A percentile compares a stretch with the other conserved stretches of the same genome.
Conservation (phyloP, 2,888 invertebrate species). For the Pheosia gnoma region DNA sequence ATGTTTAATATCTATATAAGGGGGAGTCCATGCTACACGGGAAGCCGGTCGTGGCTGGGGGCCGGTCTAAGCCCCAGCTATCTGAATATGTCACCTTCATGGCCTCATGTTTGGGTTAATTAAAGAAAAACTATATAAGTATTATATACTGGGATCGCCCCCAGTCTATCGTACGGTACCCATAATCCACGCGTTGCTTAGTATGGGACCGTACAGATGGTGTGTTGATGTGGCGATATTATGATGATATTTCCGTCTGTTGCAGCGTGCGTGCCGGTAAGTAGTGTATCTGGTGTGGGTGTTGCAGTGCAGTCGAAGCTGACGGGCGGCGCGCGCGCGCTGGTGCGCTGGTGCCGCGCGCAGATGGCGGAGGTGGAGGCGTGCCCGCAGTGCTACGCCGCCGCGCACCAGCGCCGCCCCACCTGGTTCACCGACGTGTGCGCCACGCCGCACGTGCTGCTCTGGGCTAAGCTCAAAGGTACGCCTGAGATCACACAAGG, state of each 20-base stretch:
- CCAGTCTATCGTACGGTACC: too few species aligned
- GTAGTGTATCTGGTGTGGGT: constrained; percentile 24
- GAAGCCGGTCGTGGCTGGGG: constrained; percentile 60
- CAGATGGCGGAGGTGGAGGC: constrained; percentile 97
- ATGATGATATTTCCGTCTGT: too few species aligned
- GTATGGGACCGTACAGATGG: too few species aligned
- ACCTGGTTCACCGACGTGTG: constrained; percentile 97
- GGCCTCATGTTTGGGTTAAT: constrained; percentile 57
- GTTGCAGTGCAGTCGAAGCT: constrained; percentile 89
- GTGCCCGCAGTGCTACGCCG: constrained; percentile 95
- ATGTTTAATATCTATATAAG: too few species aligned
- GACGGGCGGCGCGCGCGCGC: constrained; percentile 89
- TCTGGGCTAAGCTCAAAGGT: constrained; percentile 98
- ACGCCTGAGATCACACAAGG: constrained; percentile 4
- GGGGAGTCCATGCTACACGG: constrained; percentile 70
- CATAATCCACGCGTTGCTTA: too few species aligned
- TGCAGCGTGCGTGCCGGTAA: not conserved
- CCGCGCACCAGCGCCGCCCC: constrained; percentile 90
- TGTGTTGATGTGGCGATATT: too few species aligned
- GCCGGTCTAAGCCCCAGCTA: constrained; percentile 48
- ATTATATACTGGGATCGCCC: too few species aligned
- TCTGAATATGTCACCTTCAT: constrained; percentile 59
- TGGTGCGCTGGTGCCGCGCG: constrained; percentile 93
- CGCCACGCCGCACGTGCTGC: constrained; percentile 93
- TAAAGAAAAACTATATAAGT: constrained; percentile 10